A percentile compares a stretch with the other conserved stretches of the same genome.
Conservation (phyloP, 2,888 invertebrate species). For the Agonopterix heracliana region DNA sequence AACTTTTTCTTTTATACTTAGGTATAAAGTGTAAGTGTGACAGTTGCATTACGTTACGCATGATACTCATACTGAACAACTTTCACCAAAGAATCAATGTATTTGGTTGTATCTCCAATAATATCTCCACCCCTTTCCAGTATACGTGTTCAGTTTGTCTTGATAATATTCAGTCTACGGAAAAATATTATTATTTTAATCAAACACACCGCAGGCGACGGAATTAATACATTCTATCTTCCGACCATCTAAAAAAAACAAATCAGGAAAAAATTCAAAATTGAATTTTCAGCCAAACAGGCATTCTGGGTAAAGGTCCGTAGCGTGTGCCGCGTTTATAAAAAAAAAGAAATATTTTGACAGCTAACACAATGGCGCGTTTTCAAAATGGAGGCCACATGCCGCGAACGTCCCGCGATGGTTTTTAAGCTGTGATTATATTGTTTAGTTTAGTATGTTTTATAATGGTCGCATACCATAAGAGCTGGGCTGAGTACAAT, state of each 20-base stretch:
- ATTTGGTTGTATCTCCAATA: too few species aligned
- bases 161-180: background rate
- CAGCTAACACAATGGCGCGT: conserved; percentile 55
- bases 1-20: too few species aligned
- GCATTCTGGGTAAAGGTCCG: conserved; percentile 6
- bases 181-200: background rate
- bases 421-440: conserved; percentile 17
- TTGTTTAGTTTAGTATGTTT: too few species aligned
- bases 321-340: conserved; percentile 12
- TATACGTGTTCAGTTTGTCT: too few species aligned
- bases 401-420: conserved; percentile 28
- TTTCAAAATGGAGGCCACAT: conserved; percentile 48
- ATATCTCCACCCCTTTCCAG: too few species aligned
- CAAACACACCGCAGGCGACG: conserved; percentile 4
- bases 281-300: conserved; percentile 6
- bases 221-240: conserved; percentile 3
- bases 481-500: background rate
- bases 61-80: too few species aligned
- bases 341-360: conserved; percentile 61
- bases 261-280: conserved; percentile 3
- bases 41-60: too few species aligned
- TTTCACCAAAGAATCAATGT: too few species aligned
- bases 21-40: too few species aligned
- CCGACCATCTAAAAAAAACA: conserved; percentile 1
- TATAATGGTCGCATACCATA: too few species aligned